Base-by-base conservation (phyloP, 2,797 vertebrate genomes). In the Hyperoplus immaculatus region DNA sequence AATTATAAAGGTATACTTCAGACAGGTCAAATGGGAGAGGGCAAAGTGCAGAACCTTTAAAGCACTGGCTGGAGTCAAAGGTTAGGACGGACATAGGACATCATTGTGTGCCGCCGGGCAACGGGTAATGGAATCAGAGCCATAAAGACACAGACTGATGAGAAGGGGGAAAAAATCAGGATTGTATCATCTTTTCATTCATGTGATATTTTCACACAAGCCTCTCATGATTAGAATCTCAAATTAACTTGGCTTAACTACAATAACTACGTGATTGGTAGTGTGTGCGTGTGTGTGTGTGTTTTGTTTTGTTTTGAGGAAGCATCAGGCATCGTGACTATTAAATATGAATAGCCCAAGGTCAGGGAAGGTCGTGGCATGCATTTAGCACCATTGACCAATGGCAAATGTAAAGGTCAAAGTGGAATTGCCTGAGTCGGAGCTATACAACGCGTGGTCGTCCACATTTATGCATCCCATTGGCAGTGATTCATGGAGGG, bases 1-100 rank as follows among this genome's bases (percentile, higher is more conserved):
- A 95, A 95, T 95, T 95, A 95, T 95, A 94, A 95, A 94, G 93
- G 95, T 95, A 95, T 95, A 95, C 92, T 94, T 94, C 91, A 95
- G 92, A 91, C 91, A 90, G 90, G 92, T 95, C 94, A 95, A 96
- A 95, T 94, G 91, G 91, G 90, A 90, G 81, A 94, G 94, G 93
- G 90, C 94, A 95, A 94, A 95, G 94, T 86, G 94, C 92, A 94
- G 88, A 93, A 92, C 89, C 93, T 94, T 94, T 94, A 93, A 94
- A 95, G 90, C 87, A 92, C 88, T 83, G 90, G 91, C 83, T 57
- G 55, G 81, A 94, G 95, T 95, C 94, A 96, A 95, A 96, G 95
- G 94, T 95, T 94, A 96, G 88, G 85, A 75, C 3, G 72, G 88
- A 88, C 82, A 90, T 53, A 91, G 83, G 87, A 92, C 86, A 88